These are phyloP conservation scores for Alouatta palliata DNA, from an alignment of 2,113 vertebrate genomes.

Conservation along the genomic window DNA sequence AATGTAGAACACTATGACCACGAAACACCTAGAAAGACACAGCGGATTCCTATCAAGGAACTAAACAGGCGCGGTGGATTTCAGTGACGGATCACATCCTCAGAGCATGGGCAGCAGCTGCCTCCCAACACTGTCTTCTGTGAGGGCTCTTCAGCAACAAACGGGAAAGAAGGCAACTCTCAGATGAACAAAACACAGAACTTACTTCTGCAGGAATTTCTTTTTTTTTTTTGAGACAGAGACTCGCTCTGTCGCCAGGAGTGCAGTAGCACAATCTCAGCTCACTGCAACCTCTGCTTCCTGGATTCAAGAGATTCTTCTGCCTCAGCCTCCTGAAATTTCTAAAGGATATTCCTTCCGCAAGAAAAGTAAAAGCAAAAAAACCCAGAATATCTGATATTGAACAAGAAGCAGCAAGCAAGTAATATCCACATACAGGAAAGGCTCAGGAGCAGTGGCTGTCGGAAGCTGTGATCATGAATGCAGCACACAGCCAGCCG, in stretches of 20 bases:
- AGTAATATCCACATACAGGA: not conserved
- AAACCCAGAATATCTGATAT: not conserved
- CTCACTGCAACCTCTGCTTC: too few relatives aligned
- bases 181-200: too few relatives aligned
- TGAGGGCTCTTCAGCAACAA: not conserved
- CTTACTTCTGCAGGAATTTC: fast-evolving
- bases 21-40: fast-evolving
- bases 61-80: not conserved
- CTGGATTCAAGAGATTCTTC: too few relatives aligned
- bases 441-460: not conserved
- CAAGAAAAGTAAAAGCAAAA: not conserved
- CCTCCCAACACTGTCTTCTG: not conserved
- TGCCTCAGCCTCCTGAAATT: too few relatives aligned
- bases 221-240: too few relatives aligned
- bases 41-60: too few relatives aligned
- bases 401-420: not conserved
- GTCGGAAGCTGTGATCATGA: not conserved
- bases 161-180: too few relatives aligned
- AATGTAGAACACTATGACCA: not conserved
- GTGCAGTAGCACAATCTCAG: too few relatives aligned
- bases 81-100: not conserved
- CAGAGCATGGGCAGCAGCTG: not conserved
- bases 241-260: too few relatives aligned
- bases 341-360: not conserved
- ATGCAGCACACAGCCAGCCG: not conserved